Evolutionary conservation across 1,140 invertebrate species (phyloP), one percentile per base, ranked within the genome.

Genomic region (Pogonomyrmex barbatus): DNA sequence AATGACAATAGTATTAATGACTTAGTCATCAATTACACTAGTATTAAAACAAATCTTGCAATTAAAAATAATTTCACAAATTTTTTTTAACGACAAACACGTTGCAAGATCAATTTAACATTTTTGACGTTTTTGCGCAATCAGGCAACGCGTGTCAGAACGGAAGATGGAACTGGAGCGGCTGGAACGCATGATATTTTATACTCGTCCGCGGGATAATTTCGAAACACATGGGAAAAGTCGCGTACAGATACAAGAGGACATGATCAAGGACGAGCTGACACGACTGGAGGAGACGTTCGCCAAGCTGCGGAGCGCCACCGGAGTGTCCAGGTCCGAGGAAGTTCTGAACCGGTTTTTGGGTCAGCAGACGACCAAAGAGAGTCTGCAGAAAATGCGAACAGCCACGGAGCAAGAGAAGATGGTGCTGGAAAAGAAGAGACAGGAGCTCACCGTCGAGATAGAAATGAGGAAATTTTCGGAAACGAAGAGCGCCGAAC

Each of bases 401-500:
- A 95, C 95, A 24, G 96, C 95, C 2, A 96, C 96, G 0, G 97
- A 98, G 91, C 95, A 96, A 12, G 96, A 98, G 90, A 98, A 98
- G 91, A 95, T 96, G 60, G 92, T 94, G 42, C 91, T 98, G 60
- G 97, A 98, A 93, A 96, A 95, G 42, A 96, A 95, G n/a, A 96
- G 97, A 75, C 96, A 97, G 65, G 94, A 95, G 2, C 93, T 97
- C n/a, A 95, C 96, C 77, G 95, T 95, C 0, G 96, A 98, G 93
- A 95, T 98, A 39, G 97, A 98, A 89, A 96, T 96, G 47, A 96
- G 96, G 58, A 98, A 97, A 93, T 98, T 97, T 93, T 97, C 97
- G 0, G 97, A 97, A 89, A 96, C 96, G 4, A 97, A 97, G 93
- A 97, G 97, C 87, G 96, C 96, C 84, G 97, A 98, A 95, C 96